A percentile compares a stretch with the other conserved stretches of the same genome.
These are phyloP conservation scores for Petrophora chlorosata DNA, from an alignment of 2,888 invertebrate genomes.

Conservation along the genomic window DNA sequence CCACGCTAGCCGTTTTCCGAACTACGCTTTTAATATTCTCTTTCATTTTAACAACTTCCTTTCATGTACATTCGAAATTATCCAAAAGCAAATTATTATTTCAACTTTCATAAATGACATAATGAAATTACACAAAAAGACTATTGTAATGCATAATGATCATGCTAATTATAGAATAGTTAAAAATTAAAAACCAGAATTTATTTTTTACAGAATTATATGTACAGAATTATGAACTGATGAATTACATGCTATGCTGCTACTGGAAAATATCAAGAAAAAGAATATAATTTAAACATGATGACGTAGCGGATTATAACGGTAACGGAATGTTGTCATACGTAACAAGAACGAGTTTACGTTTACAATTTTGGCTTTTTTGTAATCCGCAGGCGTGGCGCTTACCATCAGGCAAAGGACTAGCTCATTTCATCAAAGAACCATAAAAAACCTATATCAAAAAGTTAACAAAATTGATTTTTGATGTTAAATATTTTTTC, in stretches of 20 bases:
- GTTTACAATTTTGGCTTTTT: no score
- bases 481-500: no score
- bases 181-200: constrained; percentile 17
- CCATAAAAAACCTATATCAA: no score
- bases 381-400: no score
- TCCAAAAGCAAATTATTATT: constrained; percentile 16
- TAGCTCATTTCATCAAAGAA: no score
- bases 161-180: constrained; percentile 19
- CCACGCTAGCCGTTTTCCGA: constrained; percentile 11
- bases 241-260: constrained; percentile 9
- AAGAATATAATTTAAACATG: not conserved
- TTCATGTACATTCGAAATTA: constrained; percentile 7
- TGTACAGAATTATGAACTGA: constrained; percentile 9
- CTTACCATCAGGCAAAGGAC: no score
- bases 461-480: no score
- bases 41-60: constrained; percentile 4
- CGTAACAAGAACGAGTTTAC: no score
- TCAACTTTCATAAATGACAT: constrained; percentile 31
- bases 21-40: constrained; percentile 14
- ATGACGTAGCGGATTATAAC: not conserved
- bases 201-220: no score
- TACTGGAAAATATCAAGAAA: constrained; percentile 5
- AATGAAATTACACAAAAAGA: constrained; percentile 29
- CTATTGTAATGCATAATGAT: constrained; percentile 9
- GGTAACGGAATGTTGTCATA: no score